phyloP scores from a whole-genome alignment of 2,797 vertebrate species.

The Spondyliosoma cantharus region DNA sequence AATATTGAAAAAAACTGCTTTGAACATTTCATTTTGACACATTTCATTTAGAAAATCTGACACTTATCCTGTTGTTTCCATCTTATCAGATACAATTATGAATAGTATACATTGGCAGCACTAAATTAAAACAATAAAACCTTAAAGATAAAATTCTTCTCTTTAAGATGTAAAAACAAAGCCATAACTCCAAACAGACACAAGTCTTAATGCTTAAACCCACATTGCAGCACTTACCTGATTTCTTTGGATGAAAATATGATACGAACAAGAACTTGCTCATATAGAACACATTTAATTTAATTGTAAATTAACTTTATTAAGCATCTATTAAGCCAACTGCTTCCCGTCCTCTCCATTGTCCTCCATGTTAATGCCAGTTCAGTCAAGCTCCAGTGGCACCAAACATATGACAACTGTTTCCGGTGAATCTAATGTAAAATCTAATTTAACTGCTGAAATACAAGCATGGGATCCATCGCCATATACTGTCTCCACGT shows the following conservation, averaged over 20 bases:
- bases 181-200: too few relatives aligned
- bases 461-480: neutral
- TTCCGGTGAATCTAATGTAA: conserved; percentile 22
- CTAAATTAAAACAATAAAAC: neutral
- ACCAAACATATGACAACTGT: conserved; percentile 24
- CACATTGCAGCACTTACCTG: neutral
- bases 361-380: conserved; percentile 32
- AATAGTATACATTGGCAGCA: neutral
- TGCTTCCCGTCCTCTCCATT: conserved; percentile 57
- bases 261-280: neutral
- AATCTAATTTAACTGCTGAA: conserved; percentile 6
- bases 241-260: neutral
- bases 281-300: conserved; percentile 31
- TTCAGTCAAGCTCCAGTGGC: conserved; percentile 21
- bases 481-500: neutral
- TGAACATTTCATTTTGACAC: too few relatives aligned
- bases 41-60: too few relatives aligned
- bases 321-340: conserved; percentile 49
- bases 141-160: too few relatives aligned
- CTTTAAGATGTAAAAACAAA: too few relatives aligned
- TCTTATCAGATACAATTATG: neutral
- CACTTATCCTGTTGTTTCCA: neutral
- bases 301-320: conserved; percentile 45
- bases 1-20: too few relatives aligned
- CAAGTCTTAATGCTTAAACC: too few relatives aligned